Evolutionary conservation across 2,888 invertebrate species (phyloP).

Genomic region (Apamea crenata): DNA sequence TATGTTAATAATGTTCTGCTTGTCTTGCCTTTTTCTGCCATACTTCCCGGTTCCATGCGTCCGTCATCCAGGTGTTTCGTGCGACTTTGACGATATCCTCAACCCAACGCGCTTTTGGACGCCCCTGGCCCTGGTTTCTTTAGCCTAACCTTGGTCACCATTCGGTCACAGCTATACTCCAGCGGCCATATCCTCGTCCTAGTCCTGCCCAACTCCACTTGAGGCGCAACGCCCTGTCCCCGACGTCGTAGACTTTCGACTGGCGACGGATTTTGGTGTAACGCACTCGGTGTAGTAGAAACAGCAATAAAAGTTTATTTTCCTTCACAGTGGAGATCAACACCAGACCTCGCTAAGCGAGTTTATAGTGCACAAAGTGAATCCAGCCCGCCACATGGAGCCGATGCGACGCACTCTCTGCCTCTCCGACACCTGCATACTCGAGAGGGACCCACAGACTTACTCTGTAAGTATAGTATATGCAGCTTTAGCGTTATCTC

Average conservation of each 20-base stretch:
- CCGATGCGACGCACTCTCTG: slow-evolving; percentile 97
- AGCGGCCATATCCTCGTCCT: not conserved
- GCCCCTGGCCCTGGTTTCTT: no score
- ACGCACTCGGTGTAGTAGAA: not conserved
- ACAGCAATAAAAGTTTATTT: not conserved
- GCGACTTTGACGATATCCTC: no score
- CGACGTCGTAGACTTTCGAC: not conserved
- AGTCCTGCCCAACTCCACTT: not conserved
- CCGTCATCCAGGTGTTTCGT: no score
- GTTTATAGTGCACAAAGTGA: slow-evolving; percentile 98
- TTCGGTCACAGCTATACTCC: no score
- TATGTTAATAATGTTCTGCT: no score
- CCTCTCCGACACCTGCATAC: slow-evolving; percentile 97
- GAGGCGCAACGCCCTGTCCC: not conserved
- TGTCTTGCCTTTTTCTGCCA: no score
- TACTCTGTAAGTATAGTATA: slow-evolving; percentile 93
- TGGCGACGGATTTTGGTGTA: not conserved
- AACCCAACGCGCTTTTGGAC: no score
- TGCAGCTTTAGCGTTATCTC: not conserved
- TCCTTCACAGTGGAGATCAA: slow-evolving; percentile 95
- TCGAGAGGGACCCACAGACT: slow-evolving; percentile 99
- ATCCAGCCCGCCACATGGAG: slow-evolving; percentile 94
- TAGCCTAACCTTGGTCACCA: no score
- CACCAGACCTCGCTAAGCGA: slow-evolving; percentile 99
- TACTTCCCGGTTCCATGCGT: no score